phyloP scores from a whole-genome alignment of 2,888 invertebrate species.

The Ophion ventricosus region DNA sequence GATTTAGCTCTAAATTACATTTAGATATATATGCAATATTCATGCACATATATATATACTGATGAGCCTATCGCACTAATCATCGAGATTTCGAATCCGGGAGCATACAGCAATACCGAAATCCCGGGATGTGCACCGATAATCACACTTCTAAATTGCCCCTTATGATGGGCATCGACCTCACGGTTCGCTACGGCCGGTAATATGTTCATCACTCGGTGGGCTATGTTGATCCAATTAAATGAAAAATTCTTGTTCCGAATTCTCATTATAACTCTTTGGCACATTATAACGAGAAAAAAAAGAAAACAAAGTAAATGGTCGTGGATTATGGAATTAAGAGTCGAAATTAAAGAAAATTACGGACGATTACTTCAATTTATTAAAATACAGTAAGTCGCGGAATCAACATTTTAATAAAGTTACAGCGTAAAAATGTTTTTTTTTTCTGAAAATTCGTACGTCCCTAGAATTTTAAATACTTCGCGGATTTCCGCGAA shows the following conservation, averaged over 20 bases:
- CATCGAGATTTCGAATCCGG: slow-evolving; percentile 70
- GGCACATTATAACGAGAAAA: background rate
- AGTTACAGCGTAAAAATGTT: too few relatives aligned
- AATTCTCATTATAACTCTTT: background rate
- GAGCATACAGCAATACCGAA: slow-evolving; percentile 21
- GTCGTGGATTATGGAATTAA: background rate
- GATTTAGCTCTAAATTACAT: background rate
- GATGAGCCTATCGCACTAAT: slow-evolving; percentile 71
- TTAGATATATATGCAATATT: background rate
- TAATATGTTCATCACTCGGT: background rate
- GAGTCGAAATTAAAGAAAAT: background rate
- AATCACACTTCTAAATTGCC: slow-evolving; percentile 16
- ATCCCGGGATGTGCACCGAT: slow-evolving; percentile 4
- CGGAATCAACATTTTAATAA: background rate
- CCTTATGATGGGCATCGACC: background rate
- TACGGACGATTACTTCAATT: background rate
- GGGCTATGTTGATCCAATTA: background rate
- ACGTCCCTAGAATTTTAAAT: background rate
- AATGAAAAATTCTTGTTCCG: background rate
- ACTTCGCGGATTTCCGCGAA: background rate
- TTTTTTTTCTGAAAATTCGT: background rate
- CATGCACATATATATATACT: background rate
- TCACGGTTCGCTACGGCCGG: background rate
- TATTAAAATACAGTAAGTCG: background rate
- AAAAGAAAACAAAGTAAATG: background rate